Base-by-base conservation (phyloP, 2,113 vertebrate species). In the Illadopsis cleaveri region DNA sequence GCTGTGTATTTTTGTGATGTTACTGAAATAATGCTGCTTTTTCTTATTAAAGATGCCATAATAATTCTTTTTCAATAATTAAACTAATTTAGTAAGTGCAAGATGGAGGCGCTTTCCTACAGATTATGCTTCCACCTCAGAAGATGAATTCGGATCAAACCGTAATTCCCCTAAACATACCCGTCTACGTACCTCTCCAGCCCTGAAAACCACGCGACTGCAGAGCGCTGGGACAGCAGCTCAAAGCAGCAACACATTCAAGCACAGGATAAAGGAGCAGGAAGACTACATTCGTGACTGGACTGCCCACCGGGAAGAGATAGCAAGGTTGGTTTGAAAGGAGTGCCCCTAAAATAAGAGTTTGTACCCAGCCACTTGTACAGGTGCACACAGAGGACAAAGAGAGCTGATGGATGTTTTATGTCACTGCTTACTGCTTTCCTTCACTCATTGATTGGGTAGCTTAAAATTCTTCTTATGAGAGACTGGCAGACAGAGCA, bases 121-220 rank as follows among this genome's bases (percentile, higher is more conserved):
- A 73, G 99, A 99, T 98, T 99, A 99, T 94, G 99, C 99, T 98
- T 99, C 99, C 98, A 99, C 99, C 96, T 99, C 99, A 48, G 99
- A 99, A 98, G 99, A 99, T 97, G 99, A 99, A 97, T 99, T 99
- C 33, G 98, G 99, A 97, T 99, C 99, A 96, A 99, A 98, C 98
- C 98, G 99, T 95, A 99, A 99, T 98, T 98, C 99, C 87, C 98
- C 99, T 76, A 99, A 99, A 97, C 98, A 99, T 76, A 97, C 98
- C 50, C 99, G 99, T 93, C 97, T 99, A 50, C 99, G 99, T 96
- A 97, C 99, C 85, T 98, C 99, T 98, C 99, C 98, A 98, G 98
- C 98, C 98, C 98, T 96, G 97, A 99, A 98, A 97, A 98, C 87
- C 83, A 94, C 98, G 9, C 98, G 98, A 65, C 93, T 99, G 95